phyloP scores from a whole-genome alignment of 2,113 vertebrate species.

The Corythoichthys intestinalis region DNA sequence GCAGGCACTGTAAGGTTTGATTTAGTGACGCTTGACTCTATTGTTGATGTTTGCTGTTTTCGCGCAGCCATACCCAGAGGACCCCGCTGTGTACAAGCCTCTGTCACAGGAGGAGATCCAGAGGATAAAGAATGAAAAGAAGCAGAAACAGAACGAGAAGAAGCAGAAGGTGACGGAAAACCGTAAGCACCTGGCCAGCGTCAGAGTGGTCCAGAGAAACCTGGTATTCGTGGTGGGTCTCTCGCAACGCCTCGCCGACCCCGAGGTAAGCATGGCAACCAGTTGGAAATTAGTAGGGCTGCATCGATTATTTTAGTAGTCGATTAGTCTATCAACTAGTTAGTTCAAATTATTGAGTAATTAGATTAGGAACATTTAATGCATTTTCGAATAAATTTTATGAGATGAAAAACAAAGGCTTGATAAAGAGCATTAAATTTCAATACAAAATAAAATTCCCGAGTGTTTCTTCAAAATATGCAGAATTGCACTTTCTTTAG shows the following conservation, averaged over 20 bases:
- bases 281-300: background rate
- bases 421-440: no score
- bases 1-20: background rate
- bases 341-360: no score
- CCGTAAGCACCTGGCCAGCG: constrained; percentile 96
- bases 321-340: no score
- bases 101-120: constrained; percentile 98
- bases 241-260: constrained; percentile 93
- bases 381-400: no score
- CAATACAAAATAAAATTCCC: no score
- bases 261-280: constrained; percentile 79
- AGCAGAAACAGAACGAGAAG: constrained; percentile 98
- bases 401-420: no score
- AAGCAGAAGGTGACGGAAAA: constrained; percentile 99
- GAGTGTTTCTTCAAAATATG: no score
- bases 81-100: constrained; percentile 98
- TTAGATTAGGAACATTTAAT: no score
- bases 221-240: constrained; percentile 98
- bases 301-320: no score
- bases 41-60: constrained; percentile 5
- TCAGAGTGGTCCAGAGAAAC: constrained; percentile 97
- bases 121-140: constrained; percentile 99
- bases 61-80: constrained; percentile 95
- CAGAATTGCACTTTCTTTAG: no score
- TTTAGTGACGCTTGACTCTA: background rate